Percentiles rank a stretch among this genome's conserved stretches.
Conservation (phyloP, 2,888 invertebrate species). For the Acrobasis repandana region DNA sequence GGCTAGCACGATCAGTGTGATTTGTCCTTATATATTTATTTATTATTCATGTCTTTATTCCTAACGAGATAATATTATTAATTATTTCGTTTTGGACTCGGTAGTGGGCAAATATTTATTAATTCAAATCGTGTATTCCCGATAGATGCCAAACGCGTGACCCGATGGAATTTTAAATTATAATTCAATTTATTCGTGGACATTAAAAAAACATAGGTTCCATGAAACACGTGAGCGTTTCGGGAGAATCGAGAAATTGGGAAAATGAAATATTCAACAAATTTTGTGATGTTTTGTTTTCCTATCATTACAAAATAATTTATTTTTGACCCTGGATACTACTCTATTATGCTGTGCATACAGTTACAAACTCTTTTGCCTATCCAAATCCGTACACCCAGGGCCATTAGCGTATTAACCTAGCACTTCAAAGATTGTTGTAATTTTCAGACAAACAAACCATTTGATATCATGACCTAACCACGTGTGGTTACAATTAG, state of each 20-base stretch:
- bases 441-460: neutral
- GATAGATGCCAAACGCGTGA: conserved; percentile 11
- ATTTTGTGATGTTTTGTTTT: neutral
- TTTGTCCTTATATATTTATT: no score
- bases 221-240: neutral
- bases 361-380: no score
- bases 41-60: no score
- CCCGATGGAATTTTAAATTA: conserved; percentile 28
- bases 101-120: conserved; percentile 1
- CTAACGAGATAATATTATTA: no score
- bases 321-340: no score
- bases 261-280: conserved; percentile 9
- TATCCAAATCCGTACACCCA: no score
- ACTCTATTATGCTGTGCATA: no score
- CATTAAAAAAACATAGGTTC: conserved; percentile 31
- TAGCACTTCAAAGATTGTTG: neutral
- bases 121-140: neutral
- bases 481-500: neutral
- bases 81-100: neutral
- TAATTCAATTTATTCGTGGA: conserved; percentile 25
- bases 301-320: no score
- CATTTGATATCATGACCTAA: neutral
- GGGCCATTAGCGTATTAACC: no score
- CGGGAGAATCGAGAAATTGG: neutral
- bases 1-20: no score